Evolutionary conservation across 2,888 invertebrate genomes (phyloP).

Genomic region (Conchocele bisecta): DNA sequence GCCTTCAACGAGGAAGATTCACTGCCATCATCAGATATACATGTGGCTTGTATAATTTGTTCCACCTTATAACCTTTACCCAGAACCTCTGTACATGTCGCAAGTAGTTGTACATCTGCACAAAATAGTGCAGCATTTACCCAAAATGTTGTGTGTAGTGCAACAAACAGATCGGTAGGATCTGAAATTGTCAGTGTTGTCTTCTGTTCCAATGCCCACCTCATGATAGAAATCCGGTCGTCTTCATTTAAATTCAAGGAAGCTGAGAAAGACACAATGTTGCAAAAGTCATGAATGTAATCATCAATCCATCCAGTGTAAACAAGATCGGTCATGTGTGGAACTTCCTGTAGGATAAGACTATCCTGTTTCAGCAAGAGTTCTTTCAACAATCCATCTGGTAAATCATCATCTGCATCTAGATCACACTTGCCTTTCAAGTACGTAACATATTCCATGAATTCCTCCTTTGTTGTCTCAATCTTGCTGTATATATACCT

Average conservation of each 20-base stretch:
- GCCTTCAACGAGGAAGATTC: too few species aligned
- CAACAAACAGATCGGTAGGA: background rate
- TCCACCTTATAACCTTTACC: background rate
- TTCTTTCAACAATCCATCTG: conserved; percentile 35
- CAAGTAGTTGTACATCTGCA: conserved; percentile 26
- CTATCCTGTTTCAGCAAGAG: conserved; percentile 35
- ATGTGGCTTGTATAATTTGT: too few species aligned
- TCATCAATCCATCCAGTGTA: conserved; percentile 25
- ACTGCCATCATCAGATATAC: too few species aligned
- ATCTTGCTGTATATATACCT: conserved; percentile 30
- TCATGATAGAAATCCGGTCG: background rate
- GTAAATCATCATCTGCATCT: conserved; percentile 49
- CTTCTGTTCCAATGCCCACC: conserved; percentile 24
- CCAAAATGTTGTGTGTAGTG: conserved; percentile 32
- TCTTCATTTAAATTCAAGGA: background rate
- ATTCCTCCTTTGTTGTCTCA: conserved; percentile 49
- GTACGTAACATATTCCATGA: conserved; percentile 34
- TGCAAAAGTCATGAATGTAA: conserved; percentile 48
- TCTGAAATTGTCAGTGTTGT: background rate
- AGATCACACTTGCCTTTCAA: conserved; percentile 44
- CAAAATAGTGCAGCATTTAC: background rate
- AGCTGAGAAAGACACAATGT: conserved; percentile 10
- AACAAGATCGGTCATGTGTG: conserved; percentile 5
- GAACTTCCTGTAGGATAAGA: conserved; percentile 23
- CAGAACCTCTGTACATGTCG: conserved; percentile 3